phyloP scores from a whole-genome alignment of 2,113 vertebrate genomes.

The Oreochromis tanganicae region DNA sequence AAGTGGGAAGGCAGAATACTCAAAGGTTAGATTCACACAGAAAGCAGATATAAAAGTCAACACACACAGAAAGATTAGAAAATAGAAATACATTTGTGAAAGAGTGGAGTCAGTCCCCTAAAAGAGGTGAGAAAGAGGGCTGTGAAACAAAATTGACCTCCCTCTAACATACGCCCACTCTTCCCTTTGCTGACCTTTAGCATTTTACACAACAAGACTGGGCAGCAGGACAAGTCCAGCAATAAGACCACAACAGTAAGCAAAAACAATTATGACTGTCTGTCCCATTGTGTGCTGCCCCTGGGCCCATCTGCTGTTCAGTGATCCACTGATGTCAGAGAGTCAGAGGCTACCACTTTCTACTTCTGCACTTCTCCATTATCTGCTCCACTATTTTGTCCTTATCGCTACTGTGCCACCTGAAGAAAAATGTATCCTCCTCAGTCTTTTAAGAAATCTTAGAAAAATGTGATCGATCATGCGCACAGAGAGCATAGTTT shows the following conservation, averaged over 20 bases:
- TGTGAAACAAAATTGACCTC: not conserved
- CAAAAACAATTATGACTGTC: slow-evolving; percentile 32
- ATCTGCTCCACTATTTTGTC: not conserved
- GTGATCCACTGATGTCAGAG: not conserved
- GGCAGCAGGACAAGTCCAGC: not conserved
- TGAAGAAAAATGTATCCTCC: not conserved
- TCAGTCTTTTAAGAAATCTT: not conserved
- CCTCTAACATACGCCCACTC: not conserved
- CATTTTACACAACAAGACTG: not conserved
- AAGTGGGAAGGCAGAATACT: not conserved
- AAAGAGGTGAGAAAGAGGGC: not conserved
- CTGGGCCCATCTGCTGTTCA: not conserved
- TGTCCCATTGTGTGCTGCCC: not conserved
- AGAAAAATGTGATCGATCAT: not conserved
- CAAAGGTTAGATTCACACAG: not conserved
- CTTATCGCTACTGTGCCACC: not conserved
- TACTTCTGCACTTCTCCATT: not conserved
- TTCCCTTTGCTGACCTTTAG: not conserved
- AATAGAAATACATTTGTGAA: not conserved
- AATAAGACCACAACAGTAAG: slow-evolving; percentile 35
- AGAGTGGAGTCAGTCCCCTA: not conserved
- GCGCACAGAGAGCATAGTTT: not conserved
- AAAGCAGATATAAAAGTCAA: not conserved
- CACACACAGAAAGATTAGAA: not conserved
- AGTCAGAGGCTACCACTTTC: not conserved